Conservation (phyloP, 1,140 invertebrate species). For the Bilobella aurantiaca region DNA sequence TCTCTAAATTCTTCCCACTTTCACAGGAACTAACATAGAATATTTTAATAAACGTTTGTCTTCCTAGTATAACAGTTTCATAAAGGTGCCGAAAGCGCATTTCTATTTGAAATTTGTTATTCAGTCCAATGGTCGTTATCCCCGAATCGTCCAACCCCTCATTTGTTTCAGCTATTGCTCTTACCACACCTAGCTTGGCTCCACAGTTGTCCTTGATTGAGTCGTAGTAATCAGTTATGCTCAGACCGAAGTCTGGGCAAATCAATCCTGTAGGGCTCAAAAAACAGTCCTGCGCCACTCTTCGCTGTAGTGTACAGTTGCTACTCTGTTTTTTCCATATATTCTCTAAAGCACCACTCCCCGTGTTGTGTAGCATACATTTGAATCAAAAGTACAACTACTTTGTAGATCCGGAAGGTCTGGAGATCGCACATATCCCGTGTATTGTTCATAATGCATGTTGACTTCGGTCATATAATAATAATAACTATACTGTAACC, state of each 20-base stretch:
- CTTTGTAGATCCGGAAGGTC: not conserved
- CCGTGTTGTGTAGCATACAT: not conserved
- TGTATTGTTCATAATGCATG: not conserved
- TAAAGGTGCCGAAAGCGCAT: not conserved
- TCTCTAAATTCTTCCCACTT: too few species aligned
- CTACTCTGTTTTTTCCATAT: not conserved
- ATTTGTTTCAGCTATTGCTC: not conserved
- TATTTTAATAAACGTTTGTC: not conserved
- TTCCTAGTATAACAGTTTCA: not conserved
- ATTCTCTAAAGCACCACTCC: not conserved
- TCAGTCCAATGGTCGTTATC: not conserved
- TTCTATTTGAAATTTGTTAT: not conserved
- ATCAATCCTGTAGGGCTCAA: not conserved
- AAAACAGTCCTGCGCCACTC: not conserved
- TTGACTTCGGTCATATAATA: not conserved
- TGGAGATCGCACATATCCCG: not conserved
- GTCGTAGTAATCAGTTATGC: not conserved
- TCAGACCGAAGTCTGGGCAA: not conserved
- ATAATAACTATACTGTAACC: not conserved
- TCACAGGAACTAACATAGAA: not conserved
- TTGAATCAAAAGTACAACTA: not conserved
- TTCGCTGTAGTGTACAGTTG: not conserved
- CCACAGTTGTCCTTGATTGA: not conserved
- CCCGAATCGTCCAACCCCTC: not conserved
- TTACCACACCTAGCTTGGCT: not conserved